These are phyloP conservation scores for Poeciliopsis presidionis DNA, from an alignment of 2,797 vertebrate species.

Conservation along the genomic window DNA sequence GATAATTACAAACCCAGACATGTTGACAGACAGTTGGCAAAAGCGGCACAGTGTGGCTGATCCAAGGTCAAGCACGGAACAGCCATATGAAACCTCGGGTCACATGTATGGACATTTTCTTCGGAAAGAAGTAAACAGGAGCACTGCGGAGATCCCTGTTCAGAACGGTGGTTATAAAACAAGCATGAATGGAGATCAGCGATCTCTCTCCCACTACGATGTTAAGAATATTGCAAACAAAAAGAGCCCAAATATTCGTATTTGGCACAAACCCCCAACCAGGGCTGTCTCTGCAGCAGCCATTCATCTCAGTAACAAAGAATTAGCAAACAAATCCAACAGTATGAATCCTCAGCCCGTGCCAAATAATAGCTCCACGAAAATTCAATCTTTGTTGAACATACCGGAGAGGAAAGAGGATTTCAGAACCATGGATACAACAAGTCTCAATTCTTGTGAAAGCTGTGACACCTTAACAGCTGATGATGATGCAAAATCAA, in stretches of 20 bases:
- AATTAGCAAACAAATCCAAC: slow-evolving; percentile 64
- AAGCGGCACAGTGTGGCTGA: slow-evolving; percentile 84
- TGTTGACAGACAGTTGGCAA: slow-evolving; percentile 64
- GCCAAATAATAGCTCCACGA: slow-evolving; percentile 87
- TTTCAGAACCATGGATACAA: slow-evolving; percentile 74
- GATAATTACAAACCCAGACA: slow-evolving; percentile 75
- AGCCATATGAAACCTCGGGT: slow-evolving; percentile 52
- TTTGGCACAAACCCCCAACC: slow-evolving; percentile 69
- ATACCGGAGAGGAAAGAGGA: slow-evolving; percentile 88
- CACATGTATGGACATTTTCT: slow-evolving; percentile 60
- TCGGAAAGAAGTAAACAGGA: slow-evolving; percentile 58
- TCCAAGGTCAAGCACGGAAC: slow-evolving; percentile 69
- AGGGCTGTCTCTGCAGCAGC: slow-evolving; percentile 85
- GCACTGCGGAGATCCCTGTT: slow-evolving; percentile 33
- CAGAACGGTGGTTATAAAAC: slow-evolving; percentile 51
- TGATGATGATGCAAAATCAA: slow-evolving; percentile 79
- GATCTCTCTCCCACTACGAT: slow-evolving; percentile 81
- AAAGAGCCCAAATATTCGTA: slow-evolving; percentile 28
- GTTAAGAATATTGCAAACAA: slow-evolving; percentile 67
- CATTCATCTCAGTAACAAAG: slow-evolving; percentile 74
- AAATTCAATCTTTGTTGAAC: slow-evolving; percentile 89
- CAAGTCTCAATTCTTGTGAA: slow-evolving; percentile 81
- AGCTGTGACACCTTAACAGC: slow-evolving; percentile 89
- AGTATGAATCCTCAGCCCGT: slow-evolving; percentile 82
- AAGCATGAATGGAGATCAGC: slow-evolving; percentile 77